Percentiles rank a stretch among this genome's conserved stretches.
Evolutionary conservation across 2,113 vertebrate genomes (phyloP).

Genomic region (Brachypteracias leptosomus): DNA sequence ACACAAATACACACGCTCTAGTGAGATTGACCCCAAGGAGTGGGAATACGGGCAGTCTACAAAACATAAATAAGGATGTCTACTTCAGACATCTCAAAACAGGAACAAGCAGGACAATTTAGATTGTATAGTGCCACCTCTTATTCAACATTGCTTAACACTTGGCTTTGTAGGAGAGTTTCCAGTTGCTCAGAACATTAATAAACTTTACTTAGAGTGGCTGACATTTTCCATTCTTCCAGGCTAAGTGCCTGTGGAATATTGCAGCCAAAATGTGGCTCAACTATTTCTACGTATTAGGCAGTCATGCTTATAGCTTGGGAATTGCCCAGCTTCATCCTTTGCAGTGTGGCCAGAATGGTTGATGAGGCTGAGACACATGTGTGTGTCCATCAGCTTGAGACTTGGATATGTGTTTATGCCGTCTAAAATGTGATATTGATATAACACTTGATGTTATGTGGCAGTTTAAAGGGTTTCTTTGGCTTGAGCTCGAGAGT

Average conservation of each 20-base stretch:
- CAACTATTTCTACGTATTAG: neutral
- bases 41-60: neutral
- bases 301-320: neutral
- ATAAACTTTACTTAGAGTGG: slow-evolving; percentile 3
- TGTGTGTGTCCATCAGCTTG: neutral
- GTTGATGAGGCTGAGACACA: neutral
- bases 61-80: neutral
- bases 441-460: neutral
- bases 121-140: neutral
- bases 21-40: neutral
- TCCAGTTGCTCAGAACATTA: slow-evolving; percentile 20
- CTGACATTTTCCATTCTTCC: slow-evolving; percentile 39
- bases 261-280: slow-evolving; percentile 14
- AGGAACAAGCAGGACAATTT: neutral
- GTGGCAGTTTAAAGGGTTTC: slow-evolving; percentile 2
- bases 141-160: neutral
- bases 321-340: neutral
- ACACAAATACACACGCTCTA: neutral
- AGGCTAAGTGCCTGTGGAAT: slow-evolving; percentile 3
- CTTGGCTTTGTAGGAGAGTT: neutral
- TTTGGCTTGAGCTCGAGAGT: neutral
- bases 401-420: neutral
- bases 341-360: neutral
- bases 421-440: neutral
- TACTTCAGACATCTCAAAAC: neutral